Evolutionary conservation across 2,113 vertebrate genomes (phyloP).

Genomic region (Leptosomus discolor): DNA sequence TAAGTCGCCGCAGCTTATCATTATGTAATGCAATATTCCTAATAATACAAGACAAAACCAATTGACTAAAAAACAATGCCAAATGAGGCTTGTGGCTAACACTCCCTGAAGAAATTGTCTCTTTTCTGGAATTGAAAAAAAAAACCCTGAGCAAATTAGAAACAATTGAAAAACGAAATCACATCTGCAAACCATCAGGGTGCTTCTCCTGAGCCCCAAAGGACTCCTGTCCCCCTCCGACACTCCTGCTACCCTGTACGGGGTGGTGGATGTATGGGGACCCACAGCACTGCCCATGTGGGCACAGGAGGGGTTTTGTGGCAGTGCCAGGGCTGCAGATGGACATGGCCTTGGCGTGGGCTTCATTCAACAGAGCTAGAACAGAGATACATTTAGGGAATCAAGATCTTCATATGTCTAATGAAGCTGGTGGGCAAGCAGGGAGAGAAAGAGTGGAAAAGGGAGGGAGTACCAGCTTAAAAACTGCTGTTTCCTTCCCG

Average conservation of each 20-base stretch:
- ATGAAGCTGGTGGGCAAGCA: neutral
- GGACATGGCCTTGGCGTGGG: rapidly evolving
- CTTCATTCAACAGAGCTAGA: neutral
- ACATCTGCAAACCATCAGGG: conserved; percentile 23
- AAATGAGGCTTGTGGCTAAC: conserved; percentile 22
- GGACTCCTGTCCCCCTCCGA: neutral
- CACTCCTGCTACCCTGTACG: rapidly evolving
- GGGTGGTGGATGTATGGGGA: neutral
- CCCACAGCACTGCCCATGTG: rapidly evolving
- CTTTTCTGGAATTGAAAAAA: neutral
- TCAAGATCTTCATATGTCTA: neutral
- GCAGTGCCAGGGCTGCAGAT: neutral
- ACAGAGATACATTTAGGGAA: neutral
- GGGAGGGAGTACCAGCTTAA: neutral
- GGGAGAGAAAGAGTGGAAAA: neutral
- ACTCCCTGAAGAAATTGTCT: conserved; percentile 49
- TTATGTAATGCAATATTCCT: conserved; percentile 48
- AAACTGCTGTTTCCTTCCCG: neutral
- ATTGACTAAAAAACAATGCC: conserved; percentile 44
- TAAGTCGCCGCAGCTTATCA: neutral
- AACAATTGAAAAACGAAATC: conserved; percentile 47
- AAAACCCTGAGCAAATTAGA: neutral
- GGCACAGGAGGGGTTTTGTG: neutral
- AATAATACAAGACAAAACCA: conserved; percentile 11
- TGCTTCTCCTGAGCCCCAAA: neutral